A percentile compares a stretch with the other conserved stretches of the same genome.
These are phyloP conservation scores for Lethenteron reissneri DNA, from an alignment of 2,113 vertebrate species.

Conservation along the genomic window DNA sequence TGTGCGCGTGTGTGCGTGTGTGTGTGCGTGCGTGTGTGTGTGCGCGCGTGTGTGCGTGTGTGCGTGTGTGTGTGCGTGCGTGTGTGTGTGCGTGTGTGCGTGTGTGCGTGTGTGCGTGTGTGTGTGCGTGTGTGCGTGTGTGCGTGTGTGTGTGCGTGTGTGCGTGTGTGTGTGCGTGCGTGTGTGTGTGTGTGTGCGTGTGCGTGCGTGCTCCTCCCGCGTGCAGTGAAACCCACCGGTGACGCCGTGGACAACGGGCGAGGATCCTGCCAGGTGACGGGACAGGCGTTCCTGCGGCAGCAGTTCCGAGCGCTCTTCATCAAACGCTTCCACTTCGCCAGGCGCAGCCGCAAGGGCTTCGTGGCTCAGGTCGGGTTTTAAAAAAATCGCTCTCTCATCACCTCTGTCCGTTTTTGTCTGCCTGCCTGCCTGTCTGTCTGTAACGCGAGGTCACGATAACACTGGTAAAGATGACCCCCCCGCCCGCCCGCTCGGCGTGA, in stretches of 20 bases:
- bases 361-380: constrained; percentile 61
- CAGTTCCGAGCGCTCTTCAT: constrained; percentile 79
- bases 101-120: background rate
- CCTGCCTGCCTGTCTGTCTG: too few species aligned
- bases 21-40: background rate
- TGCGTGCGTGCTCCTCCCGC: constrained; percentile 18
- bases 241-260: constrained; percentile 27
- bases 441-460: too few species aligned
- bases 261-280: constrained; percentile 53
- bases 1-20: background rate
- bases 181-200: background rate
- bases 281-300: constrained; percentile 62
- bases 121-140: background rate
- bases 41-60: background rate
- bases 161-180: background rate
- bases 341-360: constrained; percentile 74
- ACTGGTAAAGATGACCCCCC: too few species aligned
- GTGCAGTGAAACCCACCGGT: constrained; percentile 35
- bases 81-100: background rate
- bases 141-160: background rate
- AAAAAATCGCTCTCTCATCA: too few species aligned
- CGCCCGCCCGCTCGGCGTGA: too few species aligned
- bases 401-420: too few species aligned
- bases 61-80: background rate
- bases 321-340: constrained; percentile 74